Percentiles rank a stretch among this genome's conserved stretches.
phyloP scores from a whole-genome alignment of 2,113 vertebrate genomes.

The Fulmarus glacialis region DNA sequence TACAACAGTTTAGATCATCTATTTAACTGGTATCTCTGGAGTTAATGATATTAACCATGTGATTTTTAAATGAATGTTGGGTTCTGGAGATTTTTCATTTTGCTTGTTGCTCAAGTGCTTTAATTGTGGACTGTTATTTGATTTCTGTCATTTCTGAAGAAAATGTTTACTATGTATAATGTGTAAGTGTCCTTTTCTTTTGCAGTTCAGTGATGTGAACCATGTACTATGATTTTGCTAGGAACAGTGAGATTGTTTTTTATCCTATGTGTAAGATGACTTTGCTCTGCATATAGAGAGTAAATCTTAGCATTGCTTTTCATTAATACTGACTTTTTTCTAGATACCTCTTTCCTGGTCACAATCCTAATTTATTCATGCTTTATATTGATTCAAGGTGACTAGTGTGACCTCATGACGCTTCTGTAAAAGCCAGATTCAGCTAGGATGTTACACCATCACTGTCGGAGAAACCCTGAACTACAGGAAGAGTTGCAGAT shows the following conservation, averaged over 20 bases:
- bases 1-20: not conserved
- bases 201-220: not conserved
- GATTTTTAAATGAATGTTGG: not conserved
- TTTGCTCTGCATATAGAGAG: not conserved
- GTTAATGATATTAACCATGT: not conserved
- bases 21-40: not conserved
- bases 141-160: not conserved
- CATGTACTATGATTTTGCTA: not conserved
- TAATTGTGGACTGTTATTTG: not conserved
- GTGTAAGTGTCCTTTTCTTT: not conserved
- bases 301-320: not conserved
- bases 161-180: not conserved
- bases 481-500: conserved; percentile 99
- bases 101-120: not conserved
- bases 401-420: conserved; percentile 76
- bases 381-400: conserved; percentile 57
- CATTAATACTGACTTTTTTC: not conserved
- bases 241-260: not conserved
- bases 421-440: conserved; percentile 76
- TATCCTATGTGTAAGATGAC: not conserved
- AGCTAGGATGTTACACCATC: conserved; percentile 99
- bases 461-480: conserved; percentile 96
- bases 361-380: not conserved
- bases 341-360: not conserved
- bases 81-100: not conserved